These are phyloP conservation scores for Neolamprologus fasciatus DNA, from an alignment of 2,113 vertebrate genomes.

Conservation along the genomic window DNA sequence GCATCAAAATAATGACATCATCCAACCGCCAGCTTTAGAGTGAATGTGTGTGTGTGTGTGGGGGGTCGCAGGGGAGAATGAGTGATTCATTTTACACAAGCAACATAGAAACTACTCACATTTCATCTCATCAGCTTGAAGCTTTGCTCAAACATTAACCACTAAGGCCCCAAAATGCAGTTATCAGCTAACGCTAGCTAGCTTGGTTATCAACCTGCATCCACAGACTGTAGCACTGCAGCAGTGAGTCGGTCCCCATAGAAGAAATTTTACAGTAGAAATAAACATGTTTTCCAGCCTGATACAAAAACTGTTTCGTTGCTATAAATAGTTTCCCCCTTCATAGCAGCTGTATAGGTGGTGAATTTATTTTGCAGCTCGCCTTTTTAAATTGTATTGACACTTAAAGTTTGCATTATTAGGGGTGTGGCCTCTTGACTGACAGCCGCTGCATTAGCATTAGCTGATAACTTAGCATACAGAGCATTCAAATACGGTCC, in stretches of 20 bases:
- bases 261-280: not conserved
- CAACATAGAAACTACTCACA: not conserved
- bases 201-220: not conserved
- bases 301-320: not conserved
- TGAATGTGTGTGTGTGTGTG: not conserved
- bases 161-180: not conserved
- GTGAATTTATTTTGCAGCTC: not conserved
- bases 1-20: not conserved
- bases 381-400: not conserved
- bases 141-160: not conserved
- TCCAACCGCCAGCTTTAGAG: not conserved
- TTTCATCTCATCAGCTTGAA: not conserved
- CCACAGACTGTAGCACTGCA: not conserved
- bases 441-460: not conserved
- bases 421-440: not conserved
- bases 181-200: not conserved
- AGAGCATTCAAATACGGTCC: not conserved
- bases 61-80: not conserved
- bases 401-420: not conserved
- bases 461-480: not conserved
- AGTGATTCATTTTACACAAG: not conserved
- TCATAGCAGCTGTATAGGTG: not conserved
- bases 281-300: not conserved
- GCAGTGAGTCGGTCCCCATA: not conserved
- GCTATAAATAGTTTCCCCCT: not conserved